Evolutionary conservation across 2,797 vertebrate species (phyloP), one percentile per base, ranked within the genome.

Genomic region (Morus bassanus): DNA sequence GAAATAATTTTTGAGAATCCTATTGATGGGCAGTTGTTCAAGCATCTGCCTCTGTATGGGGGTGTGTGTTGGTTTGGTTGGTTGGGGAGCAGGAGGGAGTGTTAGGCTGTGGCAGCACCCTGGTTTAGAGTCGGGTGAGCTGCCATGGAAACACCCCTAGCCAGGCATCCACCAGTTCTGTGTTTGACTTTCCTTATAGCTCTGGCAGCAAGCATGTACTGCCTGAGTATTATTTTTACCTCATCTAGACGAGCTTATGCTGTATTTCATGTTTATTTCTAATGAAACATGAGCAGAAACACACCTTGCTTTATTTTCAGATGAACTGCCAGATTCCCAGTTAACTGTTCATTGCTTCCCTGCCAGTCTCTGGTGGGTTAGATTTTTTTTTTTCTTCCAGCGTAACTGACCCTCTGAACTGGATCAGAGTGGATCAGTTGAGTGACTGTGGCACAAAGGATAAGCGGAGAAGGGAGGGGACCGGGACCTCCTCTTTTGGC

Each of bases 101-200:
- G n/a, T 41, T 33, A 10, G 27, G 33, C 63, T 57, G 54, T 56
- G 43, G 59, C 24, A 43, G 59, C 35, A 23, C 35, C 4, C 10
- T 73, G 41, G 4, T 86, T 91, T 46, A 30, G 46, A 17, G 68
- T 13, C 56, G 18, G 8, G 28, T 13, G 63, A 41, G 31, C 13
- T 93, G 61, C 65, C 22, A 0, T 69, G 70, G 76, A 33, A 84
- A 39, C 41, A 54, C 5, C 16, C 4, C 14, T 37, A 68, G 41
- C 30, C 59, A 25, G 27, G 16, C 18, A 41, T 45, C 27, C 2
- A 2, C 15, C 15, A 16, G 0, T 35, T 86, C 41, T 0, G 2
- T 27, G 10, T 59, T 48, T 45, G 37, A 43, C 25, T 56, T 67
- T 72, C 18, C 10, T 39, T 33, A 53, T 9, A 53, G 18, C 31